phyloP scores from a whole-genome alignment of 2,797 vertebrate genomes.

The Hoplostethus atlanticus region DNA sequence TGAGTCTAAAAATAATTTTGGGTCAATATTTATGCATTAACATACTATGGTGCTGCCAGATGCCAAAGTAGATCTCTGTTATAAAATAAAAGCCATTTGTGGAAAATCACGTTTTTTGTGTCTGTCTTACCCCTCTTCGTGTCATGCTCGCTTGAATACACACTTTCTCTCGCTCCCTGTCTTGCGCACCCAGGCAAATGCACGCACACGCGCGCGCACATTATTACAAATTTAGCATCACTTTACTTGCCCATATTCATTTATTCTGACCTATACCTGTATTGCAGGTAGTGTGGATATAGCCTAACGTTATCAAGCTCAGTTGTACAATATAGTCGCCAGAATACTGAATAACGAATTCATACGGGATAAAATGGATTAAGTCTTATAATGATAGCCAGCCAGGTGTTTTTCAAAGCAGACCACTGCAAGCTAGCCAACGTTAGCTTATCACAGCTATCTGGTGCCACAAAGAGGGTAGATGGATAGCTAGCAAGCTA shows the following conservation, averaged over 20 bases:
- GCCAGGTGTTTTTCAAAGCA: constrained; percentile 15
- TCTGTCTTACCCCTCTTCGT: not conserved
- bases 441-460: constrained; percentile 56
- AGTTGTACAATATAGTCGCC: not conserved
- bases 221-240: not conserved
- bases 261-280: not conserved
- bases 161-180: not conserved
- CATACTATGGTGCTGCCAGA: not conserved
- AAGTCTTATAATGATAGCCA: constrained; percentile 17
- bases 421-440: constrained; percentile 18
- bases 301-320: constrained; percentile 13
- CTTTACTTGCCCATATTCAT: not conserved
- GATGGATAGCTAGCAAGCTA: constrained; percentile 76
- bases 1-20: constrained; percentile 2
- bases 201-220: not conserved
- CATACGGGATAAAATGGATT: constrained; percentile 20
- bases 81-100: not conserved
- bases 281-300: constrained; percentile 2
- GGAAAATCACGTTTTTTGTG: not conserved
- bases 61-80: not conserved
- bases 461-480: constrained; percentile 77
- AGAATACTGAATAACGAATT: constrained; percentile 22
- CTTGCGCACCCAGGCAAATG: not conserved
- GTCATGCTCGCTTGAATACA: constrained; percentile 12
- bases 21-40: constrained; percentile 6